Percentiles rank a stretch among this genome's conserved stretches.
Conservation (phyloP, 2,113 vertebrate genomes). For the Clarias batrachus region DNA sequence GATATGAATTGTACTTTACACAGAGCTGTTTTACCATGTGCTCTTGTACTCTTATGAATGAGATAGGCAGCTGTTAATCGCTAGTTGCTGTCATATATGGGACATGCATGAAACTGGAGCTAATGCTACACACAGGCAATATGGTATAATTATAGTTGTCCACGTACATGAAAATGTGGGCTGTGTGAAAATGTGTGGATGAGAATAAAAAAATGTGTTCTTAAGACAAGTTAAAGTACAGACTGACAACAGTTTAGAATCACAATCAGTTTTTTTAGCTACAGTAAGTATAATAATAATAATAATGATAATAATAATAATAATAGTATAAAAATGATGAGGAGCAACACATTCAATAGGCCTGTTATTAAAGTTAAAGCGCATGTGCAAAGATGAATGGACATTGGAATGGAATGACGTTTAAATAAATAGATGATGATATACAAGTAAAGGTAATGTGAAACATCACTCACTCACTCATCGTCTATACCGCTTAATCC, state of each 20-base stretch:
- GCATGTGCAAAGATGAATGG: no score
- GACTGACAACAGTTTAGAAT: background rate
- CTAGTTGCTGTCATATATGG: background rate
- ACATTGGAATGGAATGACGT: no score
- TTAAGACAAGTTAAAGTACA: background rate
- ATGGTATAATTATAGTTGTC: background rate
- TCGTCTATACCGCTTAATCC: no score
- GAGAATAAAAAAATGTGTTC: background rate
- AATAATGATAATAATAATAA: no score
- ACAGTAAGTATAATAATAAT: no score
- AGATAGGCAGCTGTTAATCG: background rate
- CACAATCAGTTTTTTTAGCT: background rate
- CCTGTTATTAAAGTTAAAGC: no score
- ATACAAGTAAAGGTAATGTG: no score
- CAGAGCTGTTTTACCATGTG: constrained; percentile 23
- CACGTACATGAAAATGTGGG: background rate
- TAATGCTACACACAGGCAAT: background rate
- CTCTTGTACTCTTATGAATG: background rate
- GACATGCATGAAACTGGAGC: background rate
- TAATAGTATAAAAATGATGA: no score
- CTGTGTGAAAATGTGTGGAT: background rate
- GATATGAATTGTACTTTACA: constrained; percentile 22
- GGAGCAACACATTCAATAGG: no score
- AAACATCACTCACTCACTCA: no score
- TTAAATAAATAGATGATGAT: no score